Base-by-base conservation (phyloP, 2,797 vertebrate genomes). In the Pipistrellus nathusii region DNA sequence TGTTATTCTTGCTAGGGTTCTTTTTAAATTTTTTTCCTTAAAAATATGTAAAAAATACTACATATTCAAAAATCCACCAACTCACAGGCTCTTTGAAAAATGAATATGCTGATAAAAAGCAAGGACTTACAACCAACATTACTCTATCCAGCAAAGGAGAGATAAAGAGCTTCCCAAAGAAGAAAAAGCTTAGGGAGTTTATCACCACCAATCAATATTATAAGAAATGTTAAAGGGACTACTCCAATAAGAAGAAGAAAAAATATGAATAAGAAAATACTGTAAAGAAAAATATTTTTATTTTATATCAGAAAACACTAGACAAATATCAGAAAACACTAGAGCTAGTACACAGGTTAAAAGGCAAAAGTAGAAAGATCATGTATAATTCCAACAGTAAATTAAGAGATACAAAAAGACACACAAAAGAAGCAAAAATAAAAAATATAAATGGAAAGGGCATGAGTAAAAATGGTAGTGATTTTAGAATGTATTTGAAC, bases 41-140 rank as follows among this genome's bases (percentile, higher is more conserved):
- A 81, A 93, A 80, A 71, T 46, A 51, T 35, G 72, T 69, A 69
- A 2, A 57, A 89, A 93, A 38, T 51, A 55, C 41, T 72, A 41
- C 81, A 8, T 77, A 85, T 71, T 81, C 27, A 93, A 87, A 87
- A 71, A 91, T 41, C 48, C 4, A 72, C 44, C 35, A 81, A 91
- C 20, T 68, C 27, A 81, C 8, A 87, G 57, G 82, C 20, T 32
- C 75, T 88, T 62, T 20, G 14, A 44, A 72, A 85, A 90, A 82
- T 27, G 21, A 86, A 64, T 14, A 66, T 23, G 75, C 48, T 77
- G 48, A 77, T 77, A 48, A 53, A 15, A 53, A 77, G 20, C 20
- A 32, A 55, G 6, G 75, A 53, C 48, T n/a, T 23, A 77, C 11
- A 53, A 32, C 20, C 12, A 35, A 35, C 48, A 55, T 53, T 41